Evolutionary conservation across 1,140 invertebrate genomes (phyloP).

Genomic region (Belonocnema kinseyi): DNA sequence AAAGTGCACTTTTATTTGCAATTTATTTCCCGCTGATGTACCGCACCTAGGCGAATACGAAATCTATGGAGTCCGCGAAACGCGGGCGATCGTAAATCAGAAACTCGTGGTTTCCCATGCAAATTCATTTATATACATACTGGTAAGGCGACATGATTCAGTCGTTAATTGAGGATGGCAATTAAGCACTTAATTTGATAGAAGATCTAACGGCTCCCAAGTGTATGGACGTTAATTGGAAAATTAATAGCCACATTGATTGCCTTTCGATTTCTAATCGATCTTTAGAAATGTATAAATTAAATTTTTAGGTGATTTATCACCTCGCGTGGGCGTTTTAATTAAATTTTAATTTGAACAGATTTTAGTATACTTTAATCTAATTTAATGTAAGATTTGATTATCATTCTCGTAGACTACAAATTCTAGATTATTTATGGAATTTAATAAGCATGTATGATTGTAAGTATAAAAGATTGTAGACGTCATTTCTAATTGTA

Average conservation of each 20-base stretch:
- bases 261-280: background rate
- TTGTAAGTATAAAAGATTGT: no score
- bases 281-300: no score
- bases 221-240: slow-evolving; percentile 22
- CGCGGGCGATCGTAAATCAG: background rate
- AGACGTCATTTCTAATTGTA: background rate
- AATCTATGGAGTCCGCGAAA: slow-evolving; percentile 3
- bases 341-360: no score
- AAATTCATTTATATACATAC: background rate
- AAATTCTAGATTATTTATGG: no score
- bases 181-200: background rate
- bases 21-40: slow-evolving; percentile 39
- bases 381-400: no score
- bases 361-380: no score
- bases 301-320: no score
- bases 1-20: slow-evolving; percentile 42
- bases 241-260: background rate
- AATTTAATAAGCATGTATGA: no score
- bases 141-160: slow-evolving; percentile 7
- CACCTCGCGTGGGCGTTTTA: no score
- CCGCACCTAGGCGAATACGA: slow-evolving; percentile 13
- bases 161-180: slow-evolving; percentile 5
- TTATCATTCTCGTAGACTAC: no score
- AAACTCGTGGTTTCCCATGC: background rate
- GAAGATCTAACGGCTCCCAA: background rate